A percentile compares a stretch with the other conserved stretches of the same genome.
Evolutionary conservation across 2,113 vertebrate genomes (phyloP).

Genomic region (Sinosuthora webbiana): DNA sequence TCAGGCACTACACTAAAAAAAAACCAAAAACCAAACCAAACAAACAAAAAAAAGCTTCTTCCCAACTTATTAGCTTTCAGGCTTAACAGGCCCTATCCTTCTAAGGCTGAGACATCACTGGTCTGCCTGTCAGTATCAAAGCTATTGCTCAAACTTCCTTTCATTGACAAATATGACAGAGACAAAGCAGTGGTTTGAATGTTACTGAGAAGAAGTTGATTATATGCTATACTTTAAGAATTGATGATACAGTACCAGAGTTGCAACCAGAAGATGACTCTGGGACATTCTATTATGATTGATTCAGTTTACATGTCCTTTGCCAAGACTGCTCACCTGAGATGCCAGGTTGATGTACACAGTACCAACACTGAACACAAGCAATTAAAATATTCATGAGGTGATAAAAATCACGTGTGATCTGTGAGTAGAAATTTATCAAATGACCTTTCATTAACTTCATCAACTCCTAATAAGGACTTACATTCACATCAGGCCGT

Average conservation of each 20-base stretch:
- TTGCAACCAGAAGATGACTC: background rate
- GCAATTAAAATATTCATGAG: background rate
- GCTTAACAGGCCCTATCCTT: background rate
- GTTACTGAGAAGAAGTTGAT: background rate
- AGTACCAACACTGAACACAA: background rate
- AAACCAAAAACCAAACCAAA: no score
- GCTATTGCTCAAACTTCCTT: background rate
- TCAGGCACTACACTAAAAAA: rapidly evolving
- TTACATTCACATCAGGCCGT: conserved; percentile 91
- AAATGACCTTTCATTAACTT: background rate
- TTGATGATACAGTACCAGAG: background rate
- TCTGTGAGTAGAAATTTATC: background rate
- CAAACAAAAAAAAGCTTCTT: background rate
- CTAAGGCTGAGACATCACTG: background rate
- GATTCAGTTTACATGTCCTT: background rate
- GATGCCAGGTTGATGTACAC: background rate
- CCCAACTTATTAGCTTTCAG: background rate
- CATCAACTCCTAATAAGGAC: conserved; percentile 40
- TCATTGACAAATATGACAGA: background rate
- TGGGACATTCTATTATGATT: background rate
- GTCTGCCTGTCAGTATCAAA: background rate
- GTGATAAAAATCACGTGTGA: background rate
- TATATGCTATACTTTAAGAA: background rate
- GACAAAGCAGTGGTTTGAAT: background rate
- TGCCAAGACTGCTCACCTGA: background rate